phyloP scores from a whole-genome alignment of 2,797 vertebrate genomes.

The Neostethus bicornis region DNA sequence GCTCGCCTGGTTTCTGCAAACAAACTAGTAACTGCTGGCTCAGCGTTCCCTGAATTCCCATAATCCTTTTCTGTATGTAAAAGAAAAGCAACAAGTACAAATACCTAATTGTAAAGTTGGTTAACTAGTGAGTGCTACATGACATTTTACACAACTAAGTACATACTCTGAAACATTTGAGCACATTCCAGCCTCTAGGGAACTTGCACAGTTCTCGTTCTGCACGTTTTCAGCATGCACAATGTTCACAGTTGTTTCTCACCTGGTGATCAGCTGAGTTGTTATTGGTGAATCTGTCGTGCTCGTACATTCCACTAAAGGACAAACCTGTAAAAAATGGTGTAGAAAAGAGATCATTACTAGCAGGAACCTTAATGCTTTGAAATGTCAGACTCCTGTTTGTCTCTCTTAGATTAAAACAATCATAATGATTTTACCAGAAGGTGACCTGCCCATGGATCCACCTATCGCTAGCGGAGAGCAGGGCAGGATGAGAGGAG shows the following conservation, averaged over 20 bases:
- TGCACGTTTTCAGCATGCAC: background rate
- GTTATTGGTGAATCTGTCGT: slow-evolving; percentile 70
- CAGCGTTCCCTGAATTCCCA: slow-evolving; percentile 6
- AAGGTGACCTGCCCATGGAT: slow-evolving; percentile 62
- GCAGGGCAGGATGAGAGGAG: slow-evolving; percentile 78
- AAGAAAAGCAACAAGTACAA: slow-evolving; percentile 6
- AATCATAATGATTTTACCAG: slow-evolving; percentile 38
- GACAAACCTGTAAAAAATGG: slow-evolving; percentile 80
- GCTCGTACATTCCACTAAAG: slow-evolving; percentile 83
- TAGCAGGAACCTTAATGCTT: background rate
- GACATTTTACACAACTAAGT: background rate
- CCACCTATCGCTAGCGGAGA: slow-evolving; percentile 58
- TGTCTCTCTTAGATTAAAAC: background rate
- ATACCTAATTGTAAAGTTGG: background rate
- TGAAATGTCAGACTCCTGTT: background rate
- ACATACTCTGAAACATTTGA: background rate
- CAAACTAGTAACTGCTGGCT: background rate
- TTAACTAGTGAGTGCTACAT: background rate
- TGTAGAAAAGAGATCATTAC: background rate
- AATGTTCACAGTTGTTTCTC: slow-evolving; percentile 41
- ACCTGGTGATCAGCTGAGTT: slow-evolving; percentile 85
- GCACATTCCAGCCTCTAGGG: background rate
- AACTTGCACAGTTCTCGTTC: background rate
- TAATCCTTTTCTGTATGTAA: background rate
- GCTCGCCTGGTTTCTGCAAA: slow-evolving; percentile 6